Evolutionary conservation across 2,888 invertebrate species (phyloP), one percentile per base, ranked within the genome.

Genomic region (Acrocyrtus sp.): DNA sequence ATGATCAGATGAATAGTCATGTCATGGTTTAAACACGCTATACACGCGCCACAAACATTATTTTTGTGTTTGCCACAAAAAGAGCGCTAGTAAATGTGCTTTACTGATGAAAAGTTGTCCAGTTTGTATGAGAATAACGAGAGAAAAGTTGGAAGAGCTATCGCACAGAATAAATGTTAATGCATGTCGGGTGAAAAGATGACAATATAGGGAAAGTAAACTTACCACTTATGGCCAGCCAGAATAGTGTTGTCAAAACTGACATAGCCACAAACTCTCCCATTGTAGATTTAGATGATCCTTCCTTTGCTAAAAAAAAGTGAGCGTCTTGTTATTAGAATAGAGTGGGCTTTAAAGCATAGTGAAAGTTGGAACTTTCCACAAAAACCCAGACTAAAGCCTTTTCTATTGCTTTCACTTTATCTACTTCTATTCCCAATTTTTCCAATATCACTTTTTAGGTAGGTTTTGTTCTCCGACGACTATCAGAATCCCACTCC

Each of bases 181-280:
- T 12, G 34, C 34, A 34, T 34, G 34, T 5, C 34, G 12, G 12
- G 34, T 8, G 34, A 34, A 12, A 34, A 34, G 12, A 34, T 12
- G 5, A 12, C 34, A 34, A 34, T n/a, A n/a, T n/a, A n/a, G n/a
- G 34, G 12, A 68, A 68, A 74, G 69, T 61, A 58, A 68, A 75
- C 78, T 78, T 76, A 80, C 80, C 80, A 61, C 72, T 77, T 70
- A 80, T 78, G 73, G 76, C 74, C 26, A 80, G 76, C 73, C 77
- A 78, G 66, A 80, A 75, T 53, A 80, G 73, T 27, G 74, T 66
- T 66, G 80, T 77, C 72, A 78, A 67, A 70, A 78, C 60, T 72
- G 78, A 77, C 76, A 76, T 48, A 41, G 65, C 70, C 68, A 76
- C 69, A 67, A 77, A 77, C 75, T 78, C 76, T 60, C 73, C 76